These are phyloP conservation scores for Mungos mungo DNA, from an alignment of 2,113 vertebrate species.

Conservation along the genomic window DNA sequence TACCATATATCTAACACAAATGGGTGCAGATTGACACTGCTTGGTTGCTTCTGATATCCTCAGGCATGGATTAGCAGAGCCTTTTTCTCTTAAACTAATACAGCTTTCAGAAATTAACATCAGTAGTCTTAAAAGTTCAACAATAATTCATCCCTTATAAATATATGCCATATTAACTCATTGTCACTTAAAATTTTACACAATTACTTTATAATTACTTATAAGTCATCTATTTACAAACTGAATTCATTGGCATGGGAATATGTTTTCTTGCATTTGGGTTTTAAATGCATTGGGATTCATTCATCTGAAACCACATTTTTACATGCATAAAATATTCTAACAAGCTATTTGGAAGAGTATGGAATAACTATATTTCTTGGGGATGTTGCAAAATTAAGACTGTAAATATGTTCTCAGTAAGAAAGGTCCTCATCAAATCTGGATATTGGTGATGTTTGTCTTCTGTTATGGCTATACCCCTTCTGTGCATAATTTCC, in stretches of 20 bases:
- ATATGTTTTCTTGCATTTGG: constrained; percentile 71
- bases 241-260: constrained; percentile 71
- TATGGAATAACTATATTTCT: constrained; percentile 2
- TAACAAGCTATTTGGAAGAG: neutral
- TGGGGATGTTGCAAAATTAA: neutral
- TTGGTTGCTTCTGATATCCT: neutral
- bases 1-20: neutral
- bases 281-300: constrained; percentile 78
- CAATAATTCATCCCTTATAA: constrained; percentile 48
- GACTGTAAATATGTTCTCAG: neutral
- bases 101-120: constrained; percentile 26
- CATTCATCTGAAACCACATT: constrained; percentile 76
- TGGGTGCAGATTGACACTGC: neutral
- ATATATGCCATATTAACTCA: constrained; percentile 42
- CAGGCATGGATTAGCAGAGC: neutral
- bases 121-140: constrained; percentile 44
- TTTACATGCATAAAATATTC: constrained; percentile 47
- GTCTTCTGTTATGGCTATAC: neutral
- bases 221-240: constrained; percentile 73
- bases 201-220: constrained; percentile 80
- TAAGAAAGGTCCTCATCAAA: neutral
- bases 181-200: constrained; percentile 79
- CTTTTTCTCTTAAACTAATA: neutral
- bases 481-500: neutral
- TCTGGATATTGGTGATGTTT: neutral